Evolutionary conservation across 2,797 vertebrate genomes (phyloP), one percentile per base, ranked within the genome.

Genomic region (Anas bahamensis): DNA sequence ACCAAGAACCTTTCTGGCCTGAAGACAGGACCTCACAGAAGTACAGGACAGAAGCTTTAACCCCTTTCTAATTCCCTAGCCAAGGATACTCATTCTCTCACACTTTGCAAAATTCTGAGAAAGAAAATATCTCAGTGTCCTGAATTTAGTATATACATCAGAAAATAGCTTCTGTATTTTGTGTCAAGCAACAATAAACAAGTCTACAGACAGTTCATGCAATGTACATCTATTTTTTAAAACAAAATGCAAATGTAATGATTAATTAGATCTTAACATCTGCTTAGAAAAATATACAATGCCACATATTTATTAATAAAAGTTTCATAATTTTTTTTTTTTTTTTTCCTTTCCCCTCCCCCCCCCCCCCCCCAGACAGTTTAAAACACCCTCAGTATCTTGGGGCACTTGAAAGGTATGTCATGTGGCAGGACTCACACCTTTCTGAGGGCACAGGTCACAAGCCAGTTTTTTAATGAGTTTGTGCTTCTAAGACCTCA

Each of bases 401-500:
- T 17, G 31, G 7, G 63, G 24, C 28, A 66, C 26, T 17, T 75
- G 39, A 77, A 72, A 77, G 77, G 12, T 11, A 57, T 1, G 3
- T 35, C 18, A 33, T 0, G 0, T 1, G 2, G 33, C 21, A 71
- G 19, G 15, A 71, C 31, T 39, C 5, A 6, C 24, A 69, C 1
- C 10, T 7, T 85, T 89, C 48, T 4, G 4, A 81, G 1, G 2
- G 69, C 29, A 65, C 33, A 63, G 56, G 50, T 24, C 31, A 52
- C 33, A 76, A 42, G 13, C 26, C 11, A n/a, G 26, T 59, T 87
- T 90, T 65, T 74, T 66, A 82, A 71, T 24, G 24, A 85, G 71
- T 13, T 12, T 61, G 64, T 18, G 7, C 4, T 81, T 92, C 72
- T 35, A 66, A 68, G 61, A 71, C 18, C 33, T 44, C 24, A 71